These are phyloP conservation scores for Clarias laeviceps DNA, from an alignment of 2,797 vertebrate species.

Conservation along the genomic window DNA sequence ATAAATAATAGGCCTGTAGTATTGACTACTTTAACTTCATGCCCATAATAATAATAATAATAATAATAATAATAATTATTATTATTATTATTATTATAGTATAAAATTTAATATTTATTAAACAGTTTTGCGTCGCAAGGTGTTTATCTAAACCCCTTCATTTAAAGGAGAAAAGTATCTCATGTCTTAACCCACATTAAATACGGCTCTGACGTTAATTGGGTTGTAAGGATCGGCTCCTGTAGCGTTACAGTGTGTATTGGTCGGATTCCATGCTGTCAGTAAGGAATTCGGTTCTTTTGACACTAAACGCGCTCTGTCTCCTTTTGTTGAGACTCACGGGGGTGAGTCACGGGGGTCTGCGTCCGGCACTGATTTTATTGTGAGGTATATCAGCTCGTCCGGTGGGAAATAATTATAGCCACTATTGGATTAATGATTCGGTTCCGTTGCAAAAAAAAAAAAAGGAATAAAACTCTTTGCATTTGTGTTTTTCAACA, in stretches of 20 bases:
- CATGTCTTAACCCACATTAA: conserved; percentile 14
- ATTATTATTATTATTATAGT: not conserved
- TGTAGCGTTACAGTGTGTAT: conserved; percentile 21
- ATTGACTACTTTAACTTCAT: not conserved
- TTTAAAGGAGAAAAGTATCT: not conserved
- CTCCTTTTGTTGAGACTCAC: conserved; percentile 83
- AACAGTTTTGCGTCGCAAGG: not conserved
- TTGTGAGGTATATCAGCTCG: conserved; percentile 73
- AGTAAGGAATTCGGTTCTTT: conserved; percentile 68
- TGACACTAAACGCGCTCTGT: conserved; percentile 76
- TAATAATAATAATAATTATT: not conserved
- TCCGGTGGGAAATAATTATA: conserved; percentile 80
- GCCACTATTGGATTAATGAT: conserved; percentile 54
- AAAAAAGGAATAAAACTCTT: not conserved
- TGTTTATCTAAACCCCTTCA: not conserved
- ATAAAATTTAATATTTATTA: not conserved
- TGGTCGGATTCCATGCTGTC: conserved; percentile 41
- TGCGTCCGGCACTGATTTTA: conserved; percentile 78
- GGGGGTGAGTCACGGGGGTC: conserved; percentile 74
- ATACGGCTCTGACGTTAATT: conserved; percentile 41
- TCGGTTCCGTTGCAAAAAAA: not conserved
- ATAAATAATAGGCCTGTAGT: conserved; percentile 32
- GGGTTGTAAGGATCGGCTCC: conserved; percentile 38
- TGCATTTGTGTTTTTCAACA: not conserved
- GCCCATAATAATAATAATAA: not conserved